Conservation (phyloP, 53 echinoderm and acorn worm species). For the Echinarachnius parma region DNA sequence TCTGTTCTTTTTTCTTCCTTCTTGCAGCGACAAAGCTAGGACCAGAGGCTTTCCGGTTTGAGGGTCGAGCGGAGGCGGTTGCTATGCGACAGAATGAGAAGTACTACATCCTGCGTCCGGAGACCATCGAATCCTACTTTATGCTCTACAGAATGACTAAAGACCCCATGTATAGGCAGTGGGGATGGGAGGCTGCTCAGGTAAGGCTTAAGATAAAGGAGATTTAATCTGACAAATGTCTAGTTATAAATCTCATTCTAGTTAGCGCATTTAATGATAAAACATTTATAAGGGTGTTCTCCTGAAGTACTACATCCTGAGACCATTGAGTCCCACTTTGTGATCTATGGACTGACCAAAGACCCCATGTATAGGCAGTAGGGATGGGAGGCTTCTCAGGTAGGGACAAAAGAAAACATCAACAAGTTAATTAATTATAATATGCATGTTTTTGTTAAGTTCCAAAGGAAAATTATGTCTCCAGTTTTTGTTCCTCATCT, state of each 20-base stretch:
- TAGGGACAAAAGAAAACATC: too few species aligned
- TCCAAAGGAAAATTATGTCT: too few species aligned
- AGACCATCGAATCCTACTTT: constrained; percentile 95
- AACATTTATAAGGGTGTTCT: too few species aligned
- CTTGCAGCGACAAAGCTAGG: constrained; percentile 93
- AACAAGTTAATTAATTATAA: too few species aligned
- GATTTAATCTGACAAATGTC: too few species aligned
- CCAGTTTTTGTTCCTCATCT: too few species aligned
- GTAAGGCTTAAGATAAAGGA: constrained; percentile 60
- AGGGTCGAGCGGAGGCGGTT: constrained; percentile 90
- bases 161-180: constrained; percentile 94
- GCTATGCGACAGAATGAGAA: constrained; percentile 99
- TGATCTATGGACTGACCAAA: constrained; percentile 86
- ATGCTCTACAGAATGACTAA: constrained; percentile 89
- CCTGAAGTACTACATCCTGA: constrained; percentile 99
- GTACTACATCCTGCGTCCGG: constrained; percentile 96
- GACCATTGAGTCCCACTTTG: constrained; percentile 93
- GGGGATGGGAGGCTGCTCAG: constrained; percentile 98
- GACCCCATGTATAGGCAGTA: constrained; percentile 96
- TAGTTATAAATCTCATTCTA: too few species aligned
- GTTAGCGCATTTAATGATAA: too few species aligned
- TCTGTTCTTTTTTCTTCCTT: too few species aligned
- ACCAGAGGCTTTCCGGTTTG: constrained; percentile 97
- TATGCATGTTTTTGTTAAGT: too few species aligned
- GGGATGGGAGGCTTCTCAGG: constrained; percentile 98